Evolutionary conservation across 1,140 invertebrate genomes (phyloP), one percentile per base, ranked within the genome.

Genomic region (Luehdorfia chinensis): DNA sequence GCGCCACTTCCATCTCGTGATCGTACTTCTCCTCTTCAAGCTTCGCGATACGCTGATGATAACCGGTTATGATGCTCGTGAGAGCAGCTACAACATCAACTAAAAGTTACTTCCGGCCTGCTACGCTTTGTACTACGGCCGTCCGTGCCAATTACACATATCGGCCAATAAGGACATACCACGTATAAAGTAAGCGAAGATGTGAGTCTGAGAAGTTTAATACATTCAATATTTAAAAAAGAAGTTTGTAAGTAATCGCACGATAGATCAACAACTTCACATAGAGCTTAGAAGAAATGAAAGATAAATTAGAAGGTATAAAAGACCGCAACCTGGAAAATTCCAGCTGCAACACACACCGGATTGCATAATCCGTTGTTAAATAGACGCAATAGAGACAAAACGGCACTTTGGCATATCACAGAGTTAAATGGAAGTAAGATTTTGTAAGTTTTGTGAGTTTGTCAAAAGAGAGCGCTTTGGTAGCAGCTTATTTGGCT

Each of bases 1-100:
- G 93, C 87, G 94, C 91, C 87, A 98, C 96, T 89, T 96, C 94
- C 88, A 93, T 93, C 90, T 99, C 97, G 90, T 97, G 91, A 91
- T 99, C 97, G 90, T 97, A 98, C 90, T 98, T 98, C 89, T 94
- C 91, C 88, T 94, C 94, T 89, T 99, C 97, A 83, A 99, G 92
- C 69, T 90, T 89, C 78, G 86, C 88, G 86, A 98, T 94, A 88
- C 94, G 93, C 81, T 92, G 92, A 90, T 98, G 92, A 90, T 97
- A 96, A 84, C 91, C 90, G 84, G 90, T 91, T 89, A 93, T 93
- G 89, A 96, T 91, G 88, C 94, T 92, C 90, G 95, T 94, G 84
- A 98, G 90, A 86, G 87, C 90, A 73, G 90, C 93, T 93, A 92
- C 78, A 91, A 89, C 87, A 89, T 84, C 75, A 87, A 88, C 66